Evolutionary conservation across 2,888 invertebrate species (phyloP), one percentile per base, ranked within the genome.

Genomic region (Tinea semifulvella): DNA sequence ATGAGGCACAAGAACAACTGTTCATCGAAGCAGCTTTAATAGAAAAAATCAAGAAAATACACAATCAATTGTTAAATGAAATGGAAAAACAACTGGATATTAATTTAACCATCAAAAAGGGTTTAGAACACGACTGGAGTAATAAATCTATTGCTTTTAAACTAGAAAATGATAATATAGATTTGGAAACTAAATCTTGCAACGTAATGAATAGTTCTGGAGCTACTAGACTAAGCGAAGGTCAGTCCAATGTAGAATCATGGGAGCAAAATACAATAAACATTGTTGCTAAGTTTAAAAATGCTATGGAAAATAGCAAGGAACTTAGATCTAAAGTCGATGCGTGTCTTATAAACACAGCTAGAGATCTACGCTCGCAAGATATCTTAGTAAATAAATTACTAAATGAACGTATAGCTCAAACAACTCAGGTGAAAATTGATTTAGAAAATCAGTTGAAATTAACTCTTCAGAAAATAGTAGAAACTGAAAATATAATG

Each of bases 71-170:
- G 31, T 61, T 89, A 6, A 82, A 84, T 48, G 88, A 90, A 50
- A 84, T 91, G 1, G 87, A 90, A 46, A 74, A 82, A 43, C 91
- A 92, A 60, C 70, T 90, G 54, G 63, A 84, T 16, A 86, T 89
- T 60, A 88, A 93, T 56, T 86, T 90, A 42, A 87, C 90, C 1
- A 88, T 90, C 0, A 94, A 94, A 58, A 84, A 87, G 50, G 84
- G 89, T 17, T 63, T 95, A 48, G 95, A 96, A 72, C 86, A 85
- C 50, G 94, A 96, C 62, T 95, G 94, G 94, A 92, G 94, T 54
- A 91, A 96, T 61, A 96, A 96, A 71, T 85, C 84, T 51, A 86
- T 91, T 51, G 86, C 93, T 1, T 88, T 90, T 54, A 87, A 90
- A 56, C 87, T 91, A 28, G 94, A 95, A 56, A 84, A 86, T 0